Percentiles rank a stretch among this genome's conserved stretches.
Conservation (phyloP, 2,797 vertebrate genomes). For the Melanotaenia maccullochi region DNA sequence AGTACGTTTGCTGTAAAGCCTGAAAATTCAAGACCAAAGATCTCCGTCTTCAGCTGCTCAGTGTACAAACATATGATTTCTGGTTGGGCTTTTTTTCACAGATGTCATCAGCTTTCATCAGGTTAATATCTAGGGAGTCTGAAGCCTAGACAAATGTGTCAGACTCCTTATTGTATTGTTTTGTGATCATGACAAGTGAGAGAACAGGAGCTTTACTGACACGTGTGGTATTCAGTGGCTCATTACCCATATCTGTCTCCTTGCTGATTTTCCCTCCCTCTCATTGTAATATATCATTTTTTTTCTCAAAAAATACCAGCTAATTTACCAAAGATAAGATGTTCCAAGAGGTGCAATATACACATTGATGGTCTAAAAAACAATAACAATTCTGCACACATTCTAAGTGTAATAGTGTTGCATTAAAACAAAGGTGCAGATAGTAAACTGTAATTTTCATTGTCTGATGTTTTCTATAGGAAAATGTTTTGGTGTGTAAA, state of each 20-base stretch:
- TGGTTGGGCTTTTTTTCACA: no score
- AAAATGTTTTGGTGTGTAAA: no score
- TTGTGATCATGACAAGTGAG: no score
- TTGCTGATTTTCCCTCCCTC: slow-evolving; percentile 2
- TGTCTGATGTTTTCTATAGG: no score
- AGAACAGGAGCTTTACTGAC: neutral
- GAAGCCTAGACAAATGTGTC: no score
- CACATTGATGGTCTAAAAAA: neutral
- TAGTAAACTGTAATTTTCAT: no score
- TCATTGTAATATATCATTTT: neutral
- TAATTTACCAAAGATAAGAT: neutral
- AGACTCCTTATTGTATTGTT: no score
- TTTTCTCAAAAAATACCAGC: neutral
- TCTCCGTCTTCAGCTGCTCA: neutral
- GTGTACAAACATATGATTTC: no score
- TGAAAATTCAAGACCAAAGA: neutral
- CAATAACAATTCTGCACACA: neutral
- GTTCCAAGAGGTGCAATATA: neutral
- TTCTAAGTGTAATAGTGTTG: no score
- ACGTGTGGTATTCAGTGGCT: neutral
- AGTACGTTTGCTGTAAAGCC: neutral
- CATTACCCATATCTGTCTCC: neutral
- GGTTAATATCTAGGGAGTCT: no score
- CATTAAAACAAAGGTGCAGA: no score
- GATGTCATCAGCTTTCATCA: no score